Evolutionary conservation across 2,888 invertebrate species (phyloP).

Genomic region (Mythimna vitellina): DNA sequence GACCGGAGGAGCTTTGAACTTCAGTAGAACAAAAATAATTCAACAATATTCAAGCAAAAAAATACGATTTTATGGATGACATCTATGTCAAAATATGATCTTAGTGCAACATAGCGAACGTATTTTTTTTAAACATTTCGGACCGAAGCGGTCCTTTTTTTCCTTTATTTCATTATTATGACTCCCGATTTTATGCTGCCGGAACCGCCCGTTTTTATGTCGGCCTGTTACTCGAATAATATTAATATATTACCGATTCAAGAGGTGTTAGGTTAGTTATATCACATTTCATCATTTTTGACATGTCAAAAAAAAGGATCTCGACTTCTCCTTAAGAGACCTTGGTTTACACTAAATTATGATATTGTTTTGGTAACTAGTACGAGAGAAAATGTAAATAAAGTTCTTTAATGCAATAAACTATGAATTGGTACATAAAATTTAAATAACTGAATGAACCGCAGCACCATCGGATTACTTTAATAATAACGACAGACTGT

Average conservation of each 20-base stretch:
- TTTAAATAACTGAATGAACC: conserved; percentile 72
- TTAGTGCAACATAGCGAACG: conserved; percentile 17
- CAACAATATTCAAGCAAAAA: background rate
- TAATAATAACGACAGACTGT: conserved; percentile 82
- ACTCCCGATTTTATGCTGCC: conserved; percentile 71
- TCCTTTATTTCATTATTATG: conserved; percentile 79
- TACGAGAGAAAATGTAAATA: conserved; percentile 31
- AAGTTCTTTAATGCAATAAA: conserved; percentile 61
- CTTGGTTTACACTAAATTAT: conserved; percentile 5
- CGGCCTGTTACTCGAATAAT: conserved; percentile 46
- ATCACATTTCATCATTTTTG: conserved; percentile 3
- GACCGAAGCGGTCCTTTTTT: conserved; percentile 68
- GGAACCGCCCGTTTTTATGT: conserved; percentile 71
- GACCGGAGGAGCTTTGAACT: background rate
- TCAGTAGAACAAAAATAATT: background rate
- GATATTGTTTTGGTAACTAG: conserved; percentile 10
- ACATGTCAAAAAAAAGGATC: background rate
- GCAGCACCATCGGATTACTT: conserved; percentile 73
- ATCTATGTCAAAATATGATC: conserved; percentile 26
- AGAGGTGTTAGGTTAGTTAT: conserved; percentile 30
- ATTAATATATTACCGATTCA: conserved; percentile 51
- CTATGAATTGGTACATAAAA: conserved; percentile 61
- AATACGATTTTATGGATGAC: background rate
- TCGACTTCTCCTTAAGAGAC: background rate
- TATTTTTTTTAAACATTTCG: conserved; percentile 28